Conservation (phyloP, 2,113 vertebrate species). For the Lagopus muta region DNA sequence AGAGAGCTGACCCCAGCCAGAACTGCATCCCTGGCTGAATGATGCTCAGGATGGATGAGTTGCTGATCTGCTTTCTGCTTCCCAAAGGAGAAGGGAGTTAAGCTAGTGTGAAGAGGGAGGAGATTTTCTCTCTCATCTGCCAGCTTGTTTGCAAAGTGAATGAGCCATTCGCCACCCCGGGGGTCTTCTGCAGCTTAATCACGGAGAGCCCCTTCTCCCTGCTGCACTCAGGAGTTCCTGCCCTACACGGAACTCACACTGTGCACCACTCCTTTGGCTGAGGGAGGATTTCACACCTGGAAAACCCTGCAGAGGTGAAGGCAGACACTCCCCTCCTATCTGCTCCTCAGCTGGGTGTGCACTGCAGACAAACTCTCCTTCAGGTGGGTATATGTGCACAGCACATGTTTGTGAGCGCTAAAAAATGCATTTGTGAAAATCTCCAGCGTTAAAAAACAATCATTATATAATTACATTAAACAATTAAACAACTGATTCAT, state of each 20-base stretch:
- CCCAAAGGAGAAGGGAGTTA: background rate
- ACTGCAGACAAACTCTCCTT: background rate
- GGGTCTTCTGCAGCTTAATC: background rate
- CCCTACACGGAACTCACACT: background rate
- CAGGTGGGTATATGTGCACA: background rate
- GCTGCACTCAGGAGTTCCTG: background rate
- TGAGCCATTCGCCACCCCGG: background rate
- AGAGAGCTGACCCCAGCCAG: background rate
- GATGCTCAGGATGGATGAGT: background rate
- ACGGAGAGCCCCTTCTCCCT: background rate
- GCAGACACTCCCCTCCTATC: conserved; percentile 26
- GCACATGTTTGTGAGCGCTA: background rate
- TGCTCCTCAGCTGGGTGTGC: conserved; percentile 42
- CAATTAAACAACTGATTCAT: conserved; percentile 68
- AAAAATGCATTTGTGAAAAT: conserved; percentile 58
- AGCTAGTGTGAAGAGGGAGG: background rate
- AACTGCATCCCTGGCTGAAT: background rate
- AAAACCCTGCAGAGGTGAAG: background rate
- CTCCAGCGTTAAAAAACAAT: conserved; percentile 64
- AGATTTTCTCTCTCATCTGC: background rate
- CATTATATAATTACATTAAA: conserved; percentile 48
- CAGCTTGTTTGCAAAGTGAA: background rate
- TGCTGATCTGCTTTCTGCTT: background rate
- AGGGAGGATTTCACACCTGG: conserved; percentile 20
- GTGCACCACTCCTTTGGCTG: background rate